Evolutionary conservation across 2,888 invertebrate genomes (phyloP), one percentile per base, ranked within the genome.

Genomic region (Dastarcus helophoroides): DNA sequence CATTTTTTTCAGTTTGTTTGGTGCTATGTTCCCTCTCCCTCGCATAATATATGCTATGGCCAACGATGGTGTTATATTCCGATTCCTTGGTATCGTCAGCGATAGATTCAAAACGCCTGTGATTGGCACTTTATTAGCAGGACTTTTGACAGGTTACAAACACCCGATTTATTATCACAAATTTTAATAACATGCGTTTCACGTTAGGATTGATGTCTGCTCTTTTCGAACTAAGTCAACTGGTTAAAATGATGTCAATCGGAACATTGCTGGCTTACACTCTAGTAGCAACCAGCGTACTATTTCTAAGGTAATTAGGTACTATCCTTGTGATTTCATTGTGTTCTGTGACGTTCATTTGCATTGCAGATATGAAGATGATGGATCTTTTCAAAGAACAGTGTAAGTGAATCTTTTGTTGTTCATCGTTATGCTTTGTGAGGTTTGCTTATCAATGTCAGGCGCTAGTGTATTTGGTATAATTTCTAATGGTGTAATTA

Each of bases 31-130:
- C 53, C 85, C 88, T 0, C 60, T 90, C 23, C 88, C 90, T 1
- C 71, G 90, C 38, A 79, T 88, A 29, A 77, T 89, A 27, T 90
- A 89, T 61, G 82, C 89, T 14, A 89, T 91, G 88, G 76, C 89
- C 1, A 69, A 75, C 6, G 90, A 91, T 56, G 88, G 88, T 1
- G 63, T 91, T 13, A 68, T 91, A 44, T 91, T 83, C 62, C 65
- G 70, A 38, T 79, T 72, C 58, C 64, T 86, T 58, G 82, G 85
- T 1, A 67, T 67, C 36, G 78, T 90, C 4, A 76, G 73, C 60
- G 66, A 71, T 13, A 68, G 71, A 40, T 86, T 79, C 52, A 80
- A 83, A 46, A 84, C 86, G 1, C 88, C 88, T 0, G 63, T 85
- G 2, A 64, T 76, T 35, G 85, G 84, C 2, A 84, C 86, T 19